Evolutionary conservation across 2,888 invertebrate genomes (phyloP).

Genomic region (Petrolisthes cinctipes): DNA sequence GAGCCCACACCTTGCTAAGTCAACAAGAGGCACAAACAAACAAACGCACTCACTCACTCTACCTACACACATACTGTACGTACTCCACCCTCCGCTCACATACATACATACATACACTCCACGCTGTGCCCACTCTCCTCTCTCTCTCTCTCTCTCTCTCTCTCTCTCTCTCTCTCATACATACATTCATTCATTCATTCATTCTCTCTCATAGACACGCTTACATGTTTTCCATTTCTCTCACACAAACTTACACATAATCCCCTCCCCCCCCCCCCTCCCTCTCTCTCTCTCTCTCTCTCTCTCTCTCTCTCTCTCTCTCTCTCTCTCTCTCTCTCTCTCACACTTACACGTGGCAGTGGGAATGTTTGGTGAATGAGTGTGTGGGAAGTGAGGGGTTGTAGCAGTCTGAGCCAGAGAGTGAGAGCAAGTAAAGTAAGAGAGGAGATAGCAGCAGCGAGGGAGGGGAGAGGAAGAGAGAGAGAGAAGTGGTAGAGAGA

Average conservation of each 20-base stretch:
- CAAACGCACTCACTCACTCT: no score
- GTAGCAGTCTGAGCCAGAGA: not conserved
- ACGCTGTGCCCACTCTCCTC: not conserved
- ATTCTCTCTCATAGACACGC: no score
- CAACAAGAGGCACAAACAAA: no score
- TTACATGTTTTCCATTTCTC: no score
- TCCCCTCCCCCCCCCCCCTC: not conserved
- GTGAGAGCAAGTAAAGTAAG: not conserved
- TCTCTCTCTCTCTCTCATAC: not conserved
- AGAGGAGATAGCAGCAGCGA: not conserved
- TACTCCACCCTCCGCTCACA: no score
- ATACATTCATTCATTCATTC: not conserved
- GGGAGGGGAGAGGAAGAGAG: not conserved
- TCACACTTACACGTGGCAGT: no score
- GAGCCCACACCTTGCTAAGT: no score
- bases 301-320: slow-evolving; percentile 9
- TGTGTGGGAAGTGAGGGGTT: not conserved
- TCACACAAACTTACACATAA: not conserved
- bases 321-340: not conserved
- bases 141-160: not conserved
- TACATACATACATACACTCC: no score
- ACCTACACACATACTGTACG: no score
- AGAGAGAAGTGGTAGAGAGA: not conserved
- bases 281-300: slow-evolving; percentile 12
- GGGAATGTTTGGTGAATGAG: no score